Evolutionary conservation across 1,140 invertebrate species (phyloP).

Genomic region (Drosophila navojoa): DNA sequence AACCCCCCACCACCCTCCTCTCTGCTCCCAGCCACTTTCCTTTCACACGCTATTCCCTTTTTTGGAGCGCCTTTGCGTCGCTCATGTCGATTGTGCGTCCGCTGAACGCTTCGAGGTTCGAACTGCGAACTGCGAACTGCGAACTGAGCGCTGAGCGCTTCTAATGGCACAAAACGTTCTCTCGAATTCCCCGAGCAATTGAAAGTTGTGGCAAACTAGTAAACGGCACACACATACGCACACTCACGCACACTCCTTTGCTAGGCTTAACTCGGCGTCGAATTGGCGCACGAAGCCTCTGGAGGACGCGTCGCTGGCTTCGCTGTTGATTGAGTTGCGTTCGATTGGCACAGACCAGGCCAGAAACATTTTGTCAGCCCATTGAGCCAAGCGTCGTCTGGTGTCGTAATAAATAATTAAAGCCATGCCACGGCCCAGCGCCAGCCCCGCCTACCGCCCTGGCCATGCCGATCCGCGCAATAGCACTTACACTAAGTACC

Average conservation of each 20-base stretch:
- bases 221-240: conserved; percentile 14
- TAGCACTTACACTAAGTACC: conserved; percentile 2
- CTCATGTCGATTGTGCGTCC: conserved; percentile 23
- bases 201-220: conserved; percentile 57
- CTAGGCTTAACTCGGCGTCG: background rate
- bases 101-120: conserved; percentile 25
- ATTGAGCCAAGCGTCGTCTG: conserved; percentile 25
- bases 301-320: conserved; percentile 24
- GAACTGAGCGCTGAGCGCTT: conserved; percentile 19
- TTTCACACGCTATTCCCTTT: no score
- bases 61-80: no score
- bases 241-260: background rate
- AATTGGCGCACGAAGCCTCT: conserved; percentile 10
- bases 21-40: no score
- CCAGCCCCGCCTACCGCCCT: no score
- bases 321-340: conserved; percentile 53
- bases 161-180: conserved; percentile 72
- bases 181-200: conserved; percentile 73
- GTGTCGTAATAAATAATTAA: conserved; percentile 54
- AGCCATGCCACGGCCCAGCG: conserved; percentile 16
- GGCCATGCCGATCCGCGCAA: background rate
- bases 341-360: conserved; percentile 26
- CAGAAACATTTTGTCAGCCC: conserved; percentile 11
- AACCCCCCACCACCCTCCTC: no score
- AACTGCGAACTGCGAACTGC: background rate